Evolutionary conservation across 2,113 vertebrate genomes (phyloP).

Genomic region (Tetrao urogallus): DNA sequence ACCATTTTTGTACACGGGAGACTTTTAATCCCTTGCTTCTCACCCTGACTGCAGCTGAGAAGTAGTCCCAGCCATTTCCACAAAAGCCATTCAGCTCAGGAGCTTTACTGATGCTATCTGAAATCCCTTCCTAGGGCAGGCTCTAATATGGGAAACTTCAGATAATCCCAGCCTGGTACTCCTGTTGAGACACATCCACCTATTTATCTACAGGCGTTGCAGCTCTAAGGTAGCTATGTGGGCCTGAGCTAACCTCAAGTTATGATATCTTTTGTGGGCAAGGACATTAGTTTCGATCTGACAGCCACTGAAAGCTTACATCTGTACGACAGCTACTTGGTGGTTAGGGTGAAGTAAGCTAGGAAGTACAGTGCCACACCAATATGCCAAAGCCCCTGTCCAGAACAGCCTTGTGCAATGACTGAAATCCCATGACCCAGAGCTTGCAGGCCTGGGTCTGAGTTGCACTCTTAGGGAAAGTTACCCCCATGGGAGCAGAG

Average conservation of each 20-base stretch:
- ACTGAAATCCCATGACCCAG: background rate
- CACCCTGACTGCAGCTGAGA: fast-evolving
- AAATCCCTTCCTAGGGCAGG: background rate
- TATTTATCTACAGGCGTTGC: background rate
- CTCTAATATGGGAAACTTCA: background rate
- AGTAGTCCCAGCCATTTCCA: background rate
- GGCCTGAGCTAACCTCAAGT: background rate
- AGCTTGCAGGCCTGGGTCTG: background rate
- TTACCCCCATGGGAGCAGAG: background rate
- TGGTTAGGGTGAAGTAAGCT: background rate
- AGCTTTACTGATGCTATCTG: background rate
- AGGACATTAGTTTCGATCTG: background rate
- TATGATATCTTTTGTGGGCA: background rate
- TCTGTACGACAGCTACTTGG: background rate
- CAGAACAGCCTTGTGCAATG: background rate
- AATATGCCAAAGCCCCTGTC: background rate
- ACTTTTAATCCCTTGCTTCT: fast-evolving
- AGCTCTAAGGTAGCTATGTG: background rate
- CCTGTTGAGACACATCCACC: background rate
- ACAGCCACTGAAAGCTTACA: background rate
- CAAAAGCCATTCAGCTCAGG: background rate
- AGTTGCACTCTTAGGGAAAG: background rate
- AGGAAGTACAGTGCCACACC: background rate
- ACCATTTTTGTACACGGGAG: background rate
- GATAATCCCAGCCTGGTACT: background rate